These are phyloP conservation scores for Brachylomia viminalis DNA, from an alignment of 2,888 invertebrate genomes.

Conservation along the genomic window DNA sequence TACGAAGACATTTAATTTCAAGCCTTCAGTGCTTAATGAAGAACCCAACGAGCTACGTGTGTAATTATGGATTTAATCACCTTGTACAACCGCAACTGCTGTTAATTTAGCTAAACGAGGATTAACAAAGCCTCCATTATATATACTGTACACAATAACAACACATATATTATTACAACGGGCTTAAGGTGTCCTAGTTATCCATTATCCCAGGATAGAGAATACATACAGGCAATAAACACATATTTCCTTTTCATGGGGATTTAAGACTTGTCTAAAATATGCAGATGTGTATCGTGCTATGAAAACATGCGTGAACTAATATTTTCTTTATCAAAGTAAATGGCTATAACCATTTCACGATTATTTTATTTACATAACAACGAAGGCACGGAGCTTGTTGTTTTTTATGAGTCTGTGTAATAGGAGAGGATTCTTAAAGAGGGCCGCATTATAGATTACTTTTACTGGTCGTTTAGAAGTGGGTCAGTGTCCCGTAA, in stretches of 20 bases:
- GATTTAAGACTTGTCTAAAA: conserved; percentile 43
- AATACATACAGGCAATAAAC: conserved; percentile 34
- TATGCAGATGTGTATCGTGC: conserved; percentile 20
- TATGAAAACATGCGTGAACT: conserved; percentile 21
- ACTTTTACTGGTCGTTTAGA: conserved; percentile 82
- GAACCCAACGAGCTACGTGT: conserved; percentile 42
- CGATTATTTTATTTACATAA: conserved; percentile 58
- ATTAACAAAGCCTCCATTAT: conserved; percentile 44
- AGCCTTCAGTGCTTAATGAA: conserved; percentile 43
- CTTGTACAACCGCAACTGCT: conserved; percentile 34
- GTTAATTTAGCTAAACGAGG: conserved; percentile 48
- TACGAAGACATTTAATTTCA: conserved; percentile 42
- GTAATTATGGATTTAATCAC: conserved; percentile 55
- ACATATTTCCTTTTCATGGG: conserved; percentile 57
- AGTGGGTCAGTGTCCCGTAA: conserved; percentile 88
- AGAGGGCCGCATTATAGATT: conserved; percentile 76
- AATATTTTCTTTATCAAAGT: conserved; percentile 42
- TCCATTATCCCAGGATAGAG: conserved; percentile 59
- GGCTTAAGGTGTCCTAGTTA: conserved; percentile 47
- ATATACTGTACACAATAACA: conserved; percentile 39
- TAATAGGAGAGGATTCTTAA: conserved; percentile 72
- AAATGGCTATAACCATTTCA: conserved; percentile 45
- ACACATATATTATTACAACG: conserved; percentile 33
- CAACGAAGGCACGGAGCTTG: conserved; percentile 52
- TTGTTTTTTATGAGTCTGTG: conserved; percentile 63